A percentile compares a stretch with the other conserved stretches of the same genome.
phyloP scores from a whole-genome alignment of 2,113 vertebrate genomes.

The Albula goreensis region DNA sequence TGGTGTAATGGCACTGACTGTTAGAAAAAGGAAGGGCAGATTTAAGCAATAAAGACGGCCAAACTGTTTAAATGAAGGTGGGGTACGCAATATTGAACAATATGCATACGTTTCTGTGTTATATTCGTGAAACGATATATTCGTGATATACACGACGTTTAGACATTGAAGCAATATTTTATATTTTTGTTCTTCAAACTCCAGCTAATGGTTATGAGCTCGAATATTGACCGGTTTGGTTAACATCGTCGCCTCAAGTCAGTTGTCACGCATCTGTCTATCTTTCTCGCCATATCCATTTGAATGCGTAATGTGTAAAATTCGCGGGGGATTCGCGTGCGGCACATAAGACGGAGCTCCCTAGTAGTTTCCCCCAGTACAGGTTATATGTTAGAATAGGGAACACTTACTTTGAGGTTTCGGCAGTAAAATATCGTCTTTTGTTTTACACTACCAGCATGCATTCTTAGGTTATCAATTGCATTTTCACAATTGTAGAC shows the following conservation, averaged over 20 bases:
- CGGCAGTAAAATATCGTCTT: neutral
- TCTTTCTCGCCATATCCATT: neutral
- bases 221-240: neutral
- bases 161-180: neutral
- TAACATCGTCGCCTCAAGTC: neutral
- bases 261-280: neutral
- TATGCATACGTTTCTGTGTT: neutral
- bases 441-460: neutral
- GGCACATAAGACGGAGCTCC: neutral
- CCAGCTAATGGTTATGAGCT: neutral
- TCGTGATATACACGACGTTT: neutral
- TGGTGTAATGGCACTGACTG: conserved; percentile 18
- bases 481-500: neutral
- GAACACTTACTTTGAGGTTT: neutral
- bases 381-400: neutral
- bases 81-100: neutral
- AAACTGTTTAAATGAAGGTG: neutral
- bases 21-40: conserved; percentile 3
- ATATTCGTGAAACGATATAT: neutral
- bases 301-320: conserved; percentile 23
- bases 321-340: conserved; percentile 11
- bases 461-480: neutral
- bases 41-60: neutral
- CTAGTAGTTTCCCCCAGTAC: neutral
- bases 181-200: neutral